Base-by-base conservation (phyloP, 2,797 vertebrate genomes). In the Melanotaenia trifasciata region DNA sequence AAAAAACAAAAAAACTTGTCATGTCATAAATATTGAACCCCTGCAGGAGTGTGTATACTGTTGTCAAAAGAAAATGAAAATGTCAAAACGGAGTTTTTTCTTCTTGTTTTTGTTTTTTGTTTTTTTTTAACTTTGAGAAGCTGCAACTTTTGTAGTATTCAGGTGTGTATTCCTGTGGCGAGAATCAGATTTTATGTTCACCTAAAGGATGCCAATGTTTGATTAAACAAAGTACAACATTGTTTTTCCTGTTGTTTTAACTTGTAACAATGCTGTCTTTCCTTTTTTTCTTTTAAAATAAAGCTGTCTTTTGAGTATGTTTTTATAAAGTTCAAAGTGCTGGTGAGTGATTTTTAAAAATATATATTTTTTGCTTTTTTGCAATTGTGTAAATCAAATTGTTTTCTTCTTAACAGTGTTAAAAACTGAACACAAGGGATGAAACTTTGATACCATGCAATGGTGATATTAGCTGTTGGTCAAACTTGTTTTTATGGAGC, bases 171-270 rank as follows among this genome's bases (percentile, higher is more conserved):
- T 78, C 56, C 61, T 72, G 63, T 67, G 74, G 56, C 61, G 32
- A 81, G 60, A 64, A 74, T 74, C 43, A 45, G 79, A 67, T 90
- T 94, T 94, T 93, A 94, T 88, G 81, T 91, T 82, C 54, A 79
- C 56, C 76, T 36, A 68, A 64, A 71, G 71, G 69, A 85, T 79
- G 79, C 71, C 76, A 68, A 59, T 90, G 80, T 93, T 92, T 89
- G 87, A 92, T 93, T 92, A 91, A 94, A 93, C 85, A 84, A 90
- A 83, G 38, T 73, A 58, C 83, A 89, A 80, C 76, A 84, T 83
- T 87, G 81, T 74, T 63, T 85, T 87, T 85, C 73, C 65, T 90
- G 84, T 89, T 78, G 59, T 93, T 93, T 93, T 89, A 92, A 90
- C 79, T 61, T 92, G 86, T 91, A 83, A 85, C 61, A 33, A 82